Evolutionary conservation across 2,797 vertebrate genomes (phyloP), one percentile per base, ranked within the genome.

Genomic region (Taeniopygia guttata): DNA sequence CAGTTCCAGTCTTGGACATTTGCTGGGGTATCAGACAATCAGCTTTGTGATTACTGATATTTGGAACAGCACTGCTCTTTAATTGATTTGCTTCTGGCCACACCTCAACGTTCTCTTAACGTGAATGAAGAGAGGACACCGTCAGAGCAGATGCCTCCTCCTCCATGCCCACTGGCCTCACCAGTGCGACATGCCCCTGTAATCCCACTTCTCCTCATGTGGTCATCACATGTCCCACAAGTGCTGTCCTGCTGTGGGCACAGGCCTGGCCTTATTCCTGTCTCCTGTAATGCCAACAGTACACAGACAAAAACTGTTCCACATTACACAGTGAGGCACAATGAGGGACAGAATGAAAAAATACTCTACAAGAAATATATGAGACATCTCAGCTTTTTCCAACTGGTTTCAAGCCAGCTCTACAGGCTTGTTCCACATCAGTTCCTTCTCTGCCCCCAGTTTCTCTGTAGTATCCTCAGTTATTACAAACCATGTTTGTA

Each of bases 351-450:
- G 38, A 36, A 30, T 38, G 42, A 36, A 43, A 6, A 10, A 27
- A 7, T 1, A 34, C 1, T 0, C 34, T 19, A 22, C 7, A 64
- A 77, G n/a, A n/a, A 46, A 51, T 7, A 2, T 2, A 13, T 8
- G 8, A 20, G 56, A 40, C 26, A 36, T 4, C 9, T 68, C 49
- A 17, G 42, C 16, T 72, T 90, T 34, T 46, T 27, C 38, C n/a
- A 42, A 2, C 18, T 42, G 54, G 11, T 38, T 81, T 51, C 38
- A 60, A 84, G 67, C 32, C 63, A 92, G 5, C 43, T 73, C 51
- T 46, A 20, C 7, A 76, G 34, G 36, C 40, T 60, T 63, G 34
- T 7, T 52, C 15, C 70, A 19, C 13, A 18, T 4, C 22, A n/a
- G 55, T 1, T 75, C 32, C 55, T 36, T 21, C 56, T 56, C 43